phyloP scores from a whole-genome alignment of 2,113 vertebrate species.

The Gasterosteus nipponicus region DNA sequence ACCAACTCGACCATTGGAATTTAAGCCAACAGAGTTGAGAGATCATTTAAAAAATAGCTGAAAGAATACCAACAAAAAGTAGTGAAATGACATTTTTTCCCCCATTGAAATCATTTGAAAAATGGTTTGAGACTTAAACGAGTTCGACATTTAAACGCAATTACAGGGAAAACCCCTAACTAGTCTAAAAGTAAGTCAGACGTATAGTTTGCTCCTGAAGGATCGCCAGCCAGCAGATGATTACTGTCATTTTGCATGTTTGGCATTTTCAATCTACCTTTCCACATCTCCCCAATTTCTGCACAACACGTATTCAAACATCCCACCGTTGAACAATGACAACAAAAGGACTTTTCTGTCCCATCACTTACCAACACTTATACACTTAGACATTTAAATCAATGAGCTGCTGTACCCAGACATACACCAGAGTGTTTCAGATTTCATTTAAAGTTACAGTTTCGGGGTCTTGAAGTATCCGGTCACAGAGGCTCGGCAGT shows the following conservation, averaged over 20 bases:
- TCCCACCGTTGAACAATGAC: background rate
- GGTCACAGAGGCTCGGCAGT: background rate
- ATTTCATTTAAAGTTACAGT: background rate
- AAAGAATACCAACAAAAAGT: background rate
- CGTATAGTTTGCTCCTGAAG: background rate
- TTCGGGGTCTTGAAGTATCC: background rate
- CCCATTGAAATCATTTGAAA: background rate
- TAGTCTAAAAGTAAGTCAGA: background rate
- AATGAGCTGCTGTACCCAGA: background rate
- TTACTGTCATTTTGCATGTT: background rate
- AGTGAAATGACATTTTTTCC: background rate
- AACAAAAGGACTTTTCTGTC: background rate
- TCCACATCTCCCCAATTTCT: background rate
- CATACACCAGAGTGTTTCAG: background rate
- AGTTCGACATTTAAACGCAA: background rate
- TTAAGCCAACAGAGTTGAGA: background rate
- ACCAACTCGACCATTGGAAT: background rate
- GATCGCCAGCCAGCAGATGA: background rate
- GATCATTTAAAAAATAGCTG: background rate
- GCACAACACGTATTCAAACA: conserved; percentile 1
- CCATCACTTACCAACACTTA: background rate
- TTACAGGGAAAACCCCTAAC: background rate
- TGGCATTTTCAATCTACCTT: conserved; percentile 1
- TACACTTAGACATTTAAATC: background rate
- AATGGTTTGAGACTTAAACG: background rate